Evolutionary conservation across 2,113 vertebrate species (phyloP).

Genomic region (Rostratula benghalensis): DNA sequence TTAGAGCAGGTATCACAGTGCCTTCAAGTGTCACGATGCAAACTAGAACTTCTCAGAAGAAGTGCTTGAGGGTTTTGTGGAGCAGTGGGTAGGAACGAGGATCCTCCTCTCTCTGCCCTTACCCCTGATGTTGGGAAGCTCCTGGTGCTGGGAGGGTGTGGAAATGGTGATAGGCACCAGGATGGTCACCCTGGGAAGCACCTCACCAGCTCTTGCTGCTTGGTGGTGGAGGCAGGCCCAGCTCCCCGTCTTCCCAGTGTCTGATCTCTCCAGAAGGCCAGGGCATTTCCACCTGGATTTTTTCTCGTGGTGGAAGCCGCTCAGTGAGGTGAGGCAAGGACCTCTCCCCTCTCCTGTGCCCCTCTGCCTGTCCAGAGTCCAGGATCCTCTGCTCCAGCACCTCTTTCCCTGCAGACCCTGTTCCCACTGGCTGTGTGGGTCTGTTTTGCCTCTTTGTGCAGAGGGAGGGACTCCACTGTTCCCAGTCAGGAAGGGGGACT

Average conservation of each 20-base stretch:
- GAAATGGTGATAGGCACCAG: rapidly evolving
- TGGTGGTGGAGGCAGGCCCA: background rate
- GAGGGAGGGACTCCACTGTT: background rate
- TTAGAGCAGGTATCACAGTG: background rate
- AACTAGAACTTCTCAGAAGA: too few species aligned
- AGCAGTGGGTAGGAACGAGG: background rate
- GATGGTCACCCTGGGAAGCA: background rate
- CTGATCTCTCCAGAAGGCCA: background rate
- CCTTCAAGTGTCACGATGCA: background rate
- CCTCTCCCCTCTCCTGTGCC: background rate
- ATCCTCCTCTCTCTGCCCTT: background rate
- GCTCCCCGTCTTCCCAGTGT: rapidly evolving
- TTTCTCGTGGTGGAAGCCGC: rapidly evolving
- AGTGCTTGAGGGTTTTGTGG: background rate
- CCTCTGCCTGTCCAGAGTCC: background rate
- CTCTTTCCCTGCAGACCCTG: too few species aligned
- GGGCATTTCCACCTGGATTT: rapidly evolving
- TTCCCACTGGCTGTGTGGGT: background rate
- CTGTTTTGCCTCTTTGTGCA: background rate
- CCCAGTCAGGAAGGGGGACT: rapidly evolving
- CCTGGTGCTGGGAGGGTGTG: rapidly evolving
- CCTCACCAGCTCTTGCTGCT: background rate
- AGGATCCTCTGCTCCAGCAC: background rate
- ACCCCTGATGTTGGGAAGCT: background rate
- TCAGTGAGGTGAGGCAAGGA: background rate